Conservation (phyloP, 2,113 vertebrate species). For the Cryptotis parvus region DNA sequence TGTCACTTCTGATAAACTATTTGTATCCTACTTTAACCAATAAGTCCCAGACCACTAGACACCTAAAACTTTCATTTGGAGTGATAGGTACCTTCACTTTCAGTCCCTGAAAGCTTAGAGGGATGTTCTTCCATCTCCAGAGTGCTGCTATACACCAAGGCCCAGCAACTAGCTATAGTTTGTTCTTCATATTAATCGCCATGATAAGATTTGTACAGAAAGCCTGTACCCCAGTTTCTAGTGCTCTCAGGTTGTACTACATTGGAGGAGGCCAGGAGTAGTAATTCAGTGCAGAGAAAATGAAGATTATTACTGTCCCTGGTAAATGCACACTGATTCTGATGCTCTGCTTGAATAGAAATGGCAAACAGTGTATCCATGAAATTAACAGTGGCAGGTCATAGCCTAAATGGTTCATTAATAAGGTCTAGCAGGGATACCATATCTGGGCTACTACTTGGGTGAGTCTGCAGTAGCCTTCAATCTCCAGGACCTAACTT, state of each 20-base stretch:
- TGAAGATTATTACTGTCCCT: background rate
- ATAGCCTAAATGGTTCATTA: background rate
- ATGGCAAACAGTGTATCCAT: background rate
- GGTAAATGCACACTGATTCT: background rate
- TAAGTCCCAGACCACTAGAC: background rate
- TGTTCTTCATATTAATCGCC: too few relatives aligned
- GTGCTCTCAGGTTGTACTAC: background rate
- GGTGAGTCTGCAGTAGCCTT: background rate
- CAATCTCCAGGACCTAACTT: background rate
- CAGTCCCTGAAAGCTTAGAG: background rate
- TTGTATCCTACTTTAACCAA: background rate
- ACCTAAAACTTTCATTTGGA: background rate
- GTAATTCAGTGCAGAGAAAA: background rate
- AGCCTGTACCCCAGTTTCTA: background rate
- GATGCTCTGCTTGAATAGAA: slow-evolving; percentile 14
- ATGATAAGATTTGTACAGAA: background rate
- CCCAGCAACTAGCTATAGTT: background rate
- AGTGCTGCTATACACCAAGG: background rate
- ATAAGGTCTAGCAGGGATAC: background rate
- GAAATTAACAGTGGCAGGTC: background rate
- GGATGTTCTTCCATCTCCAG: background rate
- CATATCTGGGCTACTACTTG: background rate
- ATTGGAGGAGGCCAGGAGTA: background rate
- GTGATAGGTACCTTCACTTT: background rate
- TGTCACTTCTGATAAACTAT: background rate